A percentile compares a stretch with the other conserved stretches of the same genome.
Conservation (phyloP, 2,113 vertebrate genomes). For the Nannospalax galili region DNA sequence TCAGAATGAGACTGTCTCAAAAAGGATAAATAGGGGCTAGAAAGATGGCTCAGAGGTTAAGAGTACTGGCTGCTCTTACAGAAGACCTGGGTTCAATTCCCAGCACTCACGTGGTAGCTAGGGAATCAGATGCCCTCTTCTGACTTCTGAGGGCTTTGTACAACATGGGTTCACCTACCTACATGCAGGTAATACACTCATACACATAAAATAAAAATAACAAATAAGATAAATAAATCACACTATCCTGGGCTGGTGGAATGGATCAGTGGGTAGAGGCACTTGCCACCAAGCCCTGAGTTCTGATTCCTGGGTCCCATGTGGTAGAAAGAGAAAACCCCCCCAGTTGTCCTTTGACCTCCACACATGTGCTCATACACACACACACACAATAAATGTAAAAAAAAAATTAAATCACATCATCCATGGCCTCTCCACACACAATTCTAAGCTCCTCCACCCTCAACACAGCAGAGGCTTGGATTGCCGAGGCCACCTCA, state of each 20-base stretch:
- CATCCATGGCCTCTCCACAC: neutral
- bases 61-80: too few species aligned
- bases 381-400: neutral
- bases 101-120: too few species aligned
- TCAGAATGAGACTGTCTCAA: neutral
- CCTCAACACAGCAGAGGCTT: neutral
- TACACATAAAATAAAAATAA: neutral
- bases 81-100: too few species aligned
- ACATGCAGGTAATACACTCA: too few species aligned
- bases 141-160: too few species aligned
- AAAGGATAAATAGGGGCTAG: neutral
- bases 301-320: neutral
- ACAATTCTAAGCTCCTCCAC: neutral
- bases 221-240: neutral
- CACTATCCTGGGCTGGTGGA: neutral
- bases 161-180: too few species aligned
- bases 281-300: neutral
- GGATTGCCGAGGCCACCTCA: too few species aligned
- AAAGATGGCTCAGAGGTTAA: too few species aligned
- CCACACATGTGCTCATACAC: neutral
- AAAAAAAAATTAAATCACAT: too few species aligned
- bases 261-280: neutral
- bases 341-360: too few species aligned
- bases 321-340: too few species aligned
- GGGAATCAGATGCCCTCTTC: too few species aligned